These are phyloP conservation scores for Pseudolaguvia tuberculata DNA, from an alignment of 2,113 vertebrate species.

Conservation along the genomic window DNA sequence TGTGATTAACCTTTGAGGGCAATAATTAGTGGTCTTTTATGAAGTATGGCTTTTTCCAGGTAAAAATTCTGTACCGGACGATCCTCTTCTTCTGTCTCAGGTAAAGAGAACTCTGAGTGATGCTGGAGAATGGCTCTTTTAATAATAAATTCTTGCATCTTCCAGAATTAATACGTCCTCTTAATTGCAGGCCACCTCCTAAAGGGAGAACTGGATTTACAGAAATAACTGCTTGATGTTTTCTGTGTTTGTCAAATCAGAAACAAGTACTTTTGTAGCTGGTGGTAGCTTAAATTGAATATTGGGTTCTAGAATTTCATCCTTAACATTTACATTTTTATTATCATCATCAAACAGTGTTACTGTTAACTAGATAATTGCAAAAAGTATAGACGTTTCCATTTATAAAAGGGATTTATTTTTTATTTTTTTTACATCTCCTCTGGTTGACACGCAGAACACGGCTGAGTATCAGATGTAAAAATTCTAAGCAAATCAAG, in stretches of 20 bases:
- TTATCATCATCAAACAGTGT: no score
- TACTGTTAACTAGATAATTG: no score
- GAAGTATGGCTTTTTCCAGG: conserved; percentile 16
- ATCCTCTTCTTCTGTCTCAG: conserved; percentile 20
- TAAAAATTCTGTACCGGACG: background rate
- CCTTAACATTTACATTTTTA: no score
- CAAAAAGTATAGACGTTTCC: no score
- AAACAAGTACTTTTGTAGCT: no score
- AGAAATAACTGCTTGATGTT: background rate
- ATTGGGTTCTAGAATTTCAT: no score
- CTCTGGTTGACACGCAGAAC: no score
- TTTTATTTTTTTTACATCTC: no score
- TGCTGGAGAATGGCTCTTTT: background rate
- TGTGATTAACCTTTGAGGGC: conserved; percentile 7
- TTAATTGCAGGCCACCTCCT: background rate
- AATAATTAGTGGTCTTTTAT: conserved; percentile 27
- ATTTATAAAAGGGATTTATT: no score
- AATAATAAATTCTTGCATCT: background rate
- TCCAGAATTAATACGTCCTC: background rate
- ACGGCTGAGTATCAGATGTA: background rate
- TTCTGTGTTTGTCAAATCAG: background rate
- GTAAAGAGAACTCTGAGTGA: background rate
- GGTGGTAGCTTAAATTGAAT: no score
- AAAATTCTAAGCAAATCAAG: background rate
- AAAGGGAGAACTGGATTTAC: background rate